Evolutionary conservation across 1,140 invertebrate genomes (phyloP), one percentile per base, ranked within the genome.

Genomic region (Homarus americanus): DNA sequence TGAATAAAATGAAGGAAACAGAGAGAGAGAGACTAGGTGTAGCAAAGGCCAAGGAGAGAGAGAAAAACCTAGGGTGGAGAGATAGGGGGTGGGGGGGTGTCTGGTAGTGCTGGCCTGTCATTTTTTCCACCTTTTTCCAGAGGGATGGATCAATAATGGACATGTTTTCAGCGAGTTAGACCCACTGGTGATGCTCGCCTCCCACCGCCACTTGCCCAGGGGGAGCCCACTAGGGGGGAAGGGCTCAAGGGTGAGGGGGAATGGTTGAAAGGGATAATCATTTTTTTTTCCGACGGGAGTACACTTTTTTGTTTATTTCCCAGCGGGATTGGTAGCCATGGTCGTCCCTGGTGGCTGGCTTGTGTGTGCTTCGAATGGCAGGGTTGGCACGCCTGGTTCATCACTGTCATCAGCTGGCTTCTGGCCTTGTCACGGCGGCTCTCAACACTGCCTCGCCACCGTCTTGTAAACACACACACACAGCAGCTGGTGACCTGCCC

Each of bases 111-210:
- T 38, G 53, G 41, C n/a, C n/a, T 80, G 78, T 80, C 78, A 80
- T 53, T 53, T 53, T 80, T 80, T 53, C 44, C 41, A 41, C 78
- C 24, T 53, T 53, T 80, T 53, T 53, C 78, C 78, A 80, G 78
- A 36, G 32, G 78, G 32, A 49, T 53, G 78, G 78, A 80, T 80
- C 78, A 32, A 80, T 80, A 80, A 53, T 80, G 44, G 78, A 49
- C 78, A 80, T 53, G 78, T 80, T 80, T 78, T 78, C 75, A 17
- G 38, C 41, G 34, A 40, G 75, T 78, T 44, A 58, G 41, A 40
- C 10, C 32, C 44, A 32, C n/a, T 12, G n/a, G 9, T n/a, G 41
- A 44, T 80, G 41, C 32, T 32, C 41, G 32, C 78, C 28, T 34
- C n/a, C 44, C 36, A 53, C 28, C 78, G 24, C 58, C 7, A 20